Evolutionary conservation across 2,888 invertebrate genomes (phyloP), one percentile per base, ranked within the genome.

Genomic region (Leucozona laternaria): DNA sequence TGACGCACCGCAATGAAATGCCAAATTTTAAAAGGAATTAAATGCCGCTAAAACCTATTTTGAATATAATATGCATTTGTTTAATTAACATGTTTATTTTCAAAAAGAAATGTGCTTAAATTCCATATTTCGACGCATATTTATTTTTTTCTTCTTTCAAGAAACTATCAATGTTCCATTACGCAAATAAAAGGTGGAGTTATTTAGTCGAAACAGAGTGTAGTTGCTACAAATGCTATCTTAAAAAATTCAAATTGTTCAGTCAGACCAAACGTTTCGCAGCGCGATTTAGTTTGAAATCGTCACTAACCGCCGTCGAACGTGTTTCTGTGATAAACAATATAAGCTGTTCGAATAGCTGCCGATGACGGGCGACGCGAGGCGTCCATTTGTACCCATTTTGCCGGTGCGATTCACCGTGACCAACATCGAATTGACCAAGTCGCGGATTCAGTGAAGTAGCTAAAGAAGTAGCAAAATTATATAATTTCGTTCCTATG

Each of bases 251-350:
- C 73, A 78, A 81, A 81, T 78, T 40, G 8, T 40, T 37, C 77
- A 81, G 75, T 68, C 57, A 75, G 64, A 62, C 70, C 78, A 71
- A 86, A 75, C 70, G 68, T 53, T 78, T 75, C 43, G 57, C 77
- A 62, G 73, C 62, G 75, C 64, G 70, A 53, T 71, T 86, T 77
- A 86, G 86, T 86, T 86, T 86, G 73, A 75, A 78, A 62, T 71
- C 73, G 70, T 78, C 48, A 75, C 20, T 75, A 73, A 78, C 43
- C 77, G 58, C 78, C 62, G 73, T 43, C 78, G 78, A 71, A 81
- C 86, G 86, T 78, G 68, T 22, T 48, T 75, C 25, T 71, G 40
- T 60, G 20, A 37, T 60, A 60, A 40, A 31, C 15, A 55, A 28
- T 15, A 48, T 48, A 31, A 48, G 20, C 31, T 20, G 11, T 50